A percentile compares a stretch with the other conserved stretches of the same genome.
Evolutionary conservation across 2,797 vertebrate genomes (phyloP).

Genomic region (Salmo trutta): DNA sequence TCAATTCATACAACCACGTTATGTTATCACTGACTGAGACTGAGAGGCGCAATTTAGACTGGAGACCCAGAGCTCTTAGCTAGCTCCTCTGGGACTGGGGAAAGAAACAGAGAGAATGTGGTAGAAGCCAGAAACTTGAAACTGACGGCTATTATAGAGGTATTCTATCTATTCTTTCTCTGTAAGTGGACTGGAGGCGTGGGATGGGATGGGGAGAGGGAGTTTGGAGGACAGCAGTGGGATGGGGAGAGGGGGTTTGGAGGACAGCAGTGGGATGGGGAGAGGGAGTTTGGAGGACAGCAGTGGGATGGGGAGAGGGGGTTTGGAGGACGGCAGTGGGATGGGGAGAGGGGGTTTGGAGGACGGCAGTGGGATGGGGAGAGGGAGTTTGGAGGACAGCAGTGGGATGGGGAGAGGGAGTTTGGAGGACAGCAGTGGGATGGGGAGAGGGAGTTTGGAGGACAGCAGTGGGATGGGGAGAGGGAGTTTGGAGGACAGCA

Average conservation of each 20-base stretch:
- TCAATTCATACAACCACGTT: conserved; percentile 47
- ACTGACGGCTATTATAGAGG: conserved; percentile 33
- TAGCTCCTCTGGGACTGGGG: conserved; percentile 55
- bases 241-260: conserved; percentile 36
- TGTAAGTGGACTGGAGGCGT: conserved; percentile 60
- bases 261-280: too few species aligned
- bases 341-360: too few species aligned
- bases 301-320: too few species aligned
- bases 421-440: too few species aligned
- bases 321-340: too few species aligned
- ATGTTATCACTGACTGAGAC: conserved; percentile 43
- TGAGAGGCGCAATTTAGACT: conserved; percentile 26
- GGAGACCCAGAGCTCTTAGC: conserved; percentile 44
- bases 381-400: too few species aligned
- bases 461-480: too few species aligned
- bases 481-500: too few species aligned
- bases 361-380: too few species aligned
- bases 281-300: too few species aligned
- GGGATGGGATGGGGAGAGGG: conserved; percentile 62
- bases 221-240: conserved; percentile 46
- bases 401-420: too few species aligned
- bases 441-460: conserved; percentile 29
- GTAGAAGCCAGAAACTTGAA: conserved; percentile 24
- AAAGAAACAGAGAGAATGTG: conserved; percentile 3
- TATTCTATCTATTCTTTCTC: conserved; percentile 37